phyloP scores from a whole-genome alignment of 2,888 invertebrate genomes.

The Prenolepis imparis region DNA sequence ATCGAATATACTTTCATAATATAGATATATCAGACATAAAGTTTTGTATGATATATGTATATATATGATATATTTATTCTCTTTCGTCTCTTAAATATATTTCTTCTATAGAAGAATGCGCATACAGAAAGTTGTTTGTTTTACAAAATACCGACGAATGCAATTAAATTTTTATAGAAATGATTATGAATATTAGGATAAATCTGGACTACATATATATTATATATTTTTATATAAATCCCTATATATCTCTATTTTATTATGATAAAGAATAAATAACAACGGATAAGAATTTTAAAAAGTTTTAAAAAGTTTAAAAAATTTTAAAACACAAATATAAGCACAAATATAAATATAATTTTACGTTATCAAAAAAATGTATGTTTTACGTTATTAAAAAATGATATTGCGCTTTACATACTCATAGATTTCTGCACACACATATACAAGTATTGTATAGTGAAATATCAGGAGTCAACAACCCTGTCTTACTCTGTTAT shows the following conservation, averaged over 20 bases:
- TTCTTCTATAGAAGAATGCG: not conserved
- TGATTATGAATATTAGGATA: not conserved
- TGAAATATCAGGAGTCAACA: not conserved
- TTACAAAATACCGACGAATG: not conserved
- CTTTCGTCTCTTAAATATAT: not conserved
- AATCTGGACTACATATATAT: not conserved
- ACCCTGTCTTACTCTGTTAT: not conserved
- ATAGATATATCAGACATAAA: slow-evolving; percentile 3
- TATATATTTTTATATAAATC: not conserved
- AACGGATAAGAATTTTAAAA: not conserved
- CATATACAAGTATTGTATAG: not conserved
- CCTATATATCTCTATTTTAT: not conserved
- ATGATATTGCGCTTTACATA: not conserved
- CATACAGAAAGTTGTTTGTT: not conserved
- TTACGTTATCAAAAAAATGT: not conserved
- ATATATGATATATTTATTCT: not conserved
- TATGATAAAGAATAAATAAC: not conserved
- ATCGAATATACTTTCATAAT: not conserved
- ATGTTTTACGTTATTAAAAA: not conserved
- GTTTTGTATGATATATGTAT: not conserved
- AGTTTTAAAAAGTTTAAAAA: no score
- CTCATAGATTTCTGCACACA: not conserved
- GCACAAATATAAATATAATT: not conserved
- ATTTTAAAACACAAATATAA: no score
- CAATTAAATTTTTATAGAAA: not conserved